These are phyloP conservation scores for Alces alces DNA, from an alignment of 2,113 vertebrate species.

Conservation along the genomic window DNA sequence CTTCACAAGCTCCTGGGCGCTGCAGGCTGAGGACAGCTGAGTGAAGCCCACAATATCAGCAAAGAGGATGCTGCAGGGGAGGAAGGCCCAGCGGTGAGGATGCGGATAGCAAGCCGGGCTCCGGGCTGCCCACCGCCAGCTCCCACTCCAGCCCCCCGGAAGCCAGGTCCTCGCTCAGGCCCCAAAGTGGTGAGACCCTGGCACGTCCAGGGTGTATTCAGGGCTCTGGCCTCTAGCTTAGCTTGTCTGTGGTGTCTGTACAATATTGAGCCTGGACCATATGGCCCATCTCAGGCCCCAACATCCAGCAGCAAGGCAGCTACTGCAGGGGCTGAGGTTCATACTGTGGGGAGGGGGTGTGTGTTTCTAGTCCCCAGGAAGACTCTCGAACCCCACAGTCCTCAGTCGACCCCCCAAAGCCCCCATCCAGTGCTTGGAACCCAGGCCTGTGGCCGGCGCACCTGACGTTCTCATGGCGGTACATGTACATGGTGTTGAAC, in stretches of 20 bases:
- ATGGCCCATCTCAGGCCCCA: fast-evolving
- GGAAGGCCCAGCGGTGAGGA: not conserved
- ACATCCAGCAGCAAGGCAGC: fast-evolving
- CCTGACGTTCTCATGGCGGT: slow-evolving; percentile 98
- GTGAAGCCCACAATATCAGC: slow-evolving; percentile 98
- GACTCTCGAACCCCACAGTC: fast-evolving
- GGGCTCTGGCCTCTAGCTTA: not conserved
- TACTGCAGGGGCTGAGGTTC: not conserved
- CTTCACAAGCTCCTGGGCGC: slow-evolving; percentile 95
- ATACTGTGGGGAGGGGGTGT: fast-evolving
- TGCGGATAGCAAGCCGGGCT: fast-evolving
- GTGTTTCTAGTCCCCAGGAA: not conserved
- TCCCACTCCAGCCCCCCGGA: not conserved
- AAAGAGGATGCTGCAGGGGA: slow-evolving; percentile 90
- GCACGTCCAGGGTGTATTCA: fast-evolving
- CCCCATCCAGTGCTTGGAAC: fast-evolving
- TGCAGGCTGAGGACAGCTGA: slow-evolving; percentile 93
- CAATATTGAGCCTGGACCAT: fast-evolving
- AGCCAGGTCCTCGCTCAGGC: not conserved
- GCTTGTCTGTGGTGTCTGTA: fast-evolving
- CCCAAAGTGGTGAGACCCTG: not conserved
- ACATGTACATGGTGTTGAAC: slow-evolving; percentile 99
- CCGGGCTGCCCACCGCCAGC: fast-evolving
- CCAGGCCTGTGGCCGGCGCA: not conserved
- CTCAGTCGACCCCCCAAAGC: fast-evolving